Conservation (phyloP, 2,113 vertebrate species). For the Gasterosteus nipponicus region DNA sequence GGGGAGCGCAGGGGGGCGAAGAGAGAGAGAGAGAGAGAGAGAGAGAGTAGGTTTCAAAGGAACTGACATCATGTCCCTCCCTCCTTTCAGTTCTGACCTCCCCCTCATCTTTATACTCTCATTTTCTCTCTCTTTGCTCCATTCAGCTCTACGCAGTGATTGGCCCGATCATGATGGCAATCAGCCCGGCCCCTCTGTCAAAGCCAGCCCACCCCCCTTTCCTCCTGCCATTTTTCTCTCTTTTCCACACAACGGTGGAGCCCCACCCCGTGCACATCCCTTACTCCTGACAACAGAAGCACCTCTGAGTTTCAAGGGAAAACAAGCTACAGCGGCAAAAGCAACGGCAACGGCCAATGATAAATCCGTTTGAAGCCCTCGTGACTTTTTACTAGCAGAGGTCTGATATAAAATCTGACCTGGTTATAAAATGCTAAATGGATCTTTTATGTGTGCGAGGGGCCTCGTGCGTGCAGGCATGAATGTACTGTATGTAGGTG, state of each 20-base stretch:
- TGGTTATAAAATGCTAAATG: neutral
- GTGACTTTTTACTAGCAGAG: neutral
- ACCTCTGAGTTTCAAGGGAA: conserved; percentile 49
- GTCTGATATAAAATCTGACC: neutral
- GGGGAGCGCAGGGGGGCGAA: conserved; percentile 49
- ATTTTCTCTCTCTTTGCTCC: conserved; percentile 68
- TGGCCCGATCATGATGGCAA: conserved; percentile 79
- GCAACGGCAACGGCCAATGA: neutral
- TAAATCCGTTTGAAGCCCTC: neutral
- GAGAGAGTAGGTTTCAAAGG: conserved; percentile 75
- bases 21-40: no score
- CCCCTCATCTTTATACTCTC: conserved; percentile 65
- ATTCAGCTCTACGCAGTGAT: conserved; percentile 67
- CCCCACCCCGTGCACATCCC: conserved; percentile 58
- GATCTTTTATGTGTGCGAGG: neutral
- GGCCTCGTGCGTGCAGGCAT: neutral
- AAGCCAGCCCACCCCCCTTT: conserved; percentile 61
- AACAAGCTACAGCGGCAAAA: conserved; percentile 31
- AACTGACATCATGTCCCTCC: conserved; percentile 74
- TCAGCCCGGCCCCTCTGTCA: conserved; percentile 78
- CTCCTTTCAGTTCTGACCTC: conserved; percentile 63
- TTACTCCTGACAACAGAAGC: conserved; percentile 63
- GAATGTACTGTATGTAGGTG: conserved; percentile 29
- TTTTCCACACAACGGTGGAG: conserved; percentile 53
- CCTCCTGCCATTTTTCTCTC: conserved; percentile 49